Evolutionary conservation across 2,888 invertebrate genomes (phyloP).

Genomic region (Caenorhabditis sp.): DNA sequence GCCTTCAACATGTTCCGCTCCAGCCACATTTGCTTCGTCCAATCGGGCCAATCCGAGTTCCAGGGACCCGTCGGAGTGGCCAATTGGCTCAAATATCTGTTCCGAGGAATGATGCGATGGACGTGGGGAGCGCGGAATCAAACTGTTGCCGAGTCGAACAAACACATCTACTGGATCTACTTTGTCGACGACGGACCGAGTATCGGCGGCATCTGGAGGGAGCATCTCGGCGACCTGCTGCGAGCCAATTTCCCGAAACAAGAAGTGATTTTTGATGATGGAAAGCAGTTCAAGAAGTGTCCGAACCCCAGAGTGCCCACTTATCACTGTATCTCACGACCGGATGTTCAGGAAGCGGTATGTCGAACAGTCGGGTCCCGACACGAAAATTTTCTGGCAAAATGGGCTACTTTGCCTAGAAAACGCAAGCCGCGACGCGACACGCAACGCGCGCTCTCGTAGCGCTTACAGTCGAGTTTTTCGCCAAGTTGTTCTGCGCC

Average conservation of each 20-base stretch:
- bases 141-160: background rate
- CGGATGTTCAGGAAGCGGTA: conserved; percentile 17
- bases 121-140: conserved; percentile 19
- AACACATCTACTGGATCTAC: conserved; percentile 29
- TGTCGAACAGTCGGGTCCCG: background rate
- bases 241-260: conserved; percentile 19
- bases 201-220: conserved; percentile 12
- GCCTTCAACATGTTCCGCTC: conserved; percentile 37
- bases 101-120: conserved; percentile 33
- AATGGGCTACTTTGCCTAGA: too few relatives aligned
- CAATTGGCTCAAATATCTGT: conserved; percentile 36
- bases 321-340: conserved; percentile 2
- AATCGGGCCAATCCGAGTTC: conserved; percentile 17
- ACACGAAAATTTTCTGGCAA: too few relatives aligned
- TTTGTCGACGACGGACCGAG: conserved; percentile 13
- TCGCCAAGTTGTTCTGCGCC: too few relatives aligned
- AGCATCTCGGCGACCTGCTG: conserved; percentile 13
- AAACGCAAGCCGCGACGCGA: too few relatives aligned
- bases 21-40: conserved; percentile 12
- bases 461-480: too few relatives aligned
- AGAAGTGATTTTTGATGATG: conserved; percentile 2
- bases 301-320: background rate
- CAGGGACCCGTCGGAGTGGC: conserved; percentile 23
- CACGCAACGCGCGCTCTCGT: too few relatives aligned
- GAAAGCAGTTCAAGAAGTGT: conserved; percentile 25